Base-by-base conservation (phyloP, 2,797 vertebrate species). In the Enteromius treurensis region DNA sequence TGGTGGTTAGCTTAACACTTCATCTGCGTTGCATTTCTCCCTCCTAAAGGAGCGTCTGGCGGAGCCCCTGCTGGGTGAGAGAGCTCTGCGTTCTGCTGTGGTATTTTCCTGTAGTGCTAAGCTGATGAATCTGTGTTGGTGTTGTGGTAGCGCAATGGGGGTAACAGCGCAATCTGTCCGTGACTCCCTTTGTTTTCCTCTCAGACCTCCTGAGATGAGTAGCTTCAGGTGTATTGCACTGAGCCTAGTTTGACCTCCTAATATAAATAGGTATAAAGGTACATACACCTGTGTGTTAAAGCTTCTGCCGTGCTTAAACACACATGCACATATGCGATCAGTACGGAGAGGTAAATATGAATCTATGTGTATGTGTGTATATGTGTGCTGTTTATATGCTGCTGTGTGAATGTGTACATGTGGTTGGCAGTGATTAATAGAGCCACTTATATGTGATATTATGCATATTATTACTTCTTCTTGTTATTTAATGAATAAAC, bases 11-110 rank as follows among this genome's bases (percentile, higher is more conserved):
- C 88, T 93, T 92, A 94, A 80, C 85, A 83, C 90, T 88, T 90
- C 88, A 88, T 90, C 85, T 92, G 84, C 93, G 58, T 90, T 86
- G 77, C 88, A 62, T 93, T 88, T 94, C 90, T 93, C 82, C 85
- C 89, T 91, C 86, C 91, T 80, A 89, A 93, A 94, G 94, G 93
- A 92, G 79, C 93, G 71, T 90, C 92, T 89, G 85, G 89, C 40
- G 93, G 90, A 92, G 87, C 90, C 87, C 87, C 91, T 92, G 88
- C 91, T 91, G 60, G 93, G 93, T 94, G 94, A 95, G 94, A 93
- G 87, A 91, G 86, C 14, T 81, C 81, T 87, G 89, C 86, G 88
- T 90, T 90, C 84, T 88, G 91, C 88, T 88, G 88, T 93, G 77
- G 80, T 88, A 49, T 78, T 47, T 82, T 86, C 17, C 77, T 80